Percentiles rank a stretch among this genome's conserved stretches.
Evolutionary conservation across 2,113 vertebrate genomes (phyloP).

Genomic region (Physeter macrocephalus): DNA sequence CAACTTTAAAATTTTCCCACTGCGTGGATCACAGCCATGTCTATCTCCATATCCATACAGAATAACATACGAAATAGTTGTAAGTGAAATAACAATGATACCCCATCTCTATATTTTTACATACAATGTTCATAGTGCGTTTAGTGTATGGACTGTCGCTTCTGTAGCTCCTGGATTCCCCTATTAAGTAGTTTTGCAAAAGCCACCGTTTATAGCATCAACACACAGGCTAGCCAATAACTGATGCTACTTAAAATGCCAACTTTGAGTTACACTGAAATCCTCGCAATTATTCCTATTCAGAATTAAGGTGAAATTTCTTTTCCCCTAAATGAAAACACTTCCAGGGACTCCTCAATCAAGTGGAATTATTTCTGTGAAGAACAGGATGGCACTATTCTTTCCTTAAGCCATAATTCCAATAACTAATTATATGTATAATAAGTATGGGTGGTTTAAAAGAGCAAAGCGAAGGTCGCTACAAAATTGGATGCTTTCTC

Average conservation of each 20-base stretch:
- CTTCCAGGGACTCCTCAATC: conserved; percentile 49
- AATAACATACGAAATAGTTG: background rate
- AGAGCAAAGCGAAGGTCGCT: background rate
- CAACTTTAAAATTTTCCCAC: background rate
- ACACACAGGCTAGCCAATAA: conserved; percentile 17
- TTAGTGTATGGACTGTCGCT: background rate
- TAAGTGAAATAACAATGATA: background rate
- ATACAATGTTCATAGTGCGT: background rate
- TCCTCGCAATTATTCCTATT: conserved; percentile 57
- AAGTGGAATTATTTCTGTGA: conserved; percentile 58
- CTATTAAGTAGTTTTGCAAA: background rate
- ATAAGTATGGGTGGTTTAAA: conserved; percentile 19
- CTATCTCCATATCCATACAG: background rate
- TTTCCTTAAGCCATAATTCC: conserved; percentile 31
- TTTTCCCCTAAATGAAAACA: conserved; percentile 49
- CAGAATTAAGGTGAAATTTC: conserved; percentile 50
- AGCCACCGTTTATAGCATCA: background rate
- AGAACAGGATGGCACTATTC: conserved; percentile 37
- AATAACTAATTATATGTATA: conserved; percentile 40
- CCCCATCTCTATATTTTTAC: background rate
- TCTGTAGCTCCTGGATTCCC: background rate
- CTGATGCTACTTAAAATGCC: background rate
- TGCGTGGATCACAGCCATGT: background rate
- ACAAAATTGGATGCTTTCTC: conserved; percentile 20
- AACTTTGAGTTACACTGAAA: conserved; percentile 21